Evolutionary conservation across 2,113 vertebrate species (phyloP).

Genomic region (Oryzias woworae): DNA sequence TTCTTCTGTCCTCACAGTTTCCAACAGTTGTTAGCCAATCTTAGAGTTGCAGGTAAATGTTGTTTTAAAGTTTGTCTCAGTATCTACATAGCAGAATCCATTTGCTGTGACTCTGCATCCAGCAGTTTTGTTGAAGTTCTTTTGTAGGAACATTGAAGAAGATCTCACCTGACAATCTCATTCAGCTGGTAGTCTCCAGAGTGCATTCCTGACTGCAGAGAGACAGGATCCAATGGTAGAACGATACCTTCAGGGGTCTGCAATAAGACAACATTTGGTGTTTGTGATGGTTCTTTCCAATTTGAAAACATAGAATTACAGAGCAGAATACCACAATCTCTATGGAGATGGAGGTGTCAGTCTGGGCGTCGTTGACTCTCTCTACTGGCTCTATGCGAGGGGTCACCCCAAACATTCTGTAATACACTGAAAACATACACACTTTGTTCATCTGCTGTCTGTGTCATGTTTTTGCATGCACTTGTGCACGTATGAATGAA

Average conservation of each 20-base stretch:
- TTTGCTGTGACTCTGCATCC: too few relatives aligned
- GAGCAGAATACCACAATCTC: conserved; percentile 55
- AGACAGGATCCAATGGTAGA: conserved; percentile 12
- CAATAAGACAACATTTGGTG: background rate
- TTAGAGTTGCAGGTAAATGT: too few relatives aligned
- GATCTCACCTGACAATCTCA: conserved; percentile 51
- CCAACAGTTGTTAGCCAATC: too few relatives aligned
- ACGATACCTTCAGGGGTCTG: conserved; percentile 66
- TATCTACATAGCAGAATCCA: too few relatives aligned
- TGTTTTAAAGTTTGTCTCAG: too few relatives aligned
- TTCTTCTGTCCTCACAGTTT: too few relatives aligned
- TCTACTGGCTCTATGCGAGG: conserved; percentile 39
- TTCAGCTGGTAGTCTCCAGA: conserved; percentile 29
- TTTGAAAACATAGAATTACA: background rate
- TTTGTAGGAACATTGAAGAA: background rate
- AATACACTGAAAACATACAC: conserved; percentile 43
- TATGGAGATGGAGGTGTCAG: conserved; percentile 32
- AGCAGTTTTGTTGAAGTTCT: too few relatives aligned
- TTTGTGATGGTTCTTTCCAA: background rate
- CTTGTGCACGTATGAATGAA: too few relatives aligned
- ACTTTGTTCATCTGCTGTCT: too few relatives aligned
- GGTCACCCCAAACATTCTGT: conserved; percentile 59
- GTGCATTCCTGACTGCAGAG: conserved; percentile 30
- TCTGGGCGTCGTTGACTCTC: background rate
- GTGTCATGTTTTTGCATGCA: too few relatives aligned